These are phyloP conservation scores for Sylvia atricapilla DNA, from an alignment of 2,113 vertebrate genomes.

Conservation along the genomic window DNA sequence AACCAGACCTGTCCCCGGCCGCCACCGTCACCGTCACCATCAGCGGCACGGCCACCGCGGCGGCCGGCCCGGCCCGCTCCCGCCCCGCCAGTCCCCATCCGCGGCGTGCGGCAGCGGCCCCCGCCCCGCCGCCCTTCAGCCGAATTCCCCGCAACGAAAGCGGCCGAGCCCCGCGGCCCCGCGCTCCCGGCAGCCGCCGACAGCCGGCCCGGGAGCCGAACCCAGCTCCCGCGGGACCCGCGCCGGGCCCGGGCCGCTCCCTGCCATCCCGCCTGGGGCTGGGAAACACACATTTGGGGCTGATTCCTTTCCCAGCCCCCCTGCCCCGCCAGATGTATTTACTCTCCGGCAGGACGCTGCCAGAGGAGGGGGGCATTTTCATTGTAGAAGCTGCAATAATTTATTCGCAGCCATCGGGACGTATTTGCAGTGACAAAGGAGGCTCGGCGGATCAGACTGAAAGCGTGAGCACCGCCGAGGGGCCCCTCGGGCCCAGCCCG, in stretches of 20 bases:
- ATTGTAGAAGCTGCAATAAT: constrained; percentile 40
- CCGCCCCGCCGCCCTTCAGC: neutral
- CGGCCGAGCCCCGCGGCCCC: neutral
- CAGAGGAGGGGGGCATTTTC: constrained; percentile 17
- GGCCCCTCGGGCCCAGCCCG: neutral
- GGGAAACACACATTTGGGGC: neutral
- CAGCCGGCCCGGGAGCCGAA: neutral
- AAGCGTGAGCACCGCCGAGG: neutral
- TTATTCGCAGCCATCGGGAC: constrained; percentile 41
- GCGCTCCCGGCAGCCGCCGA: no score
- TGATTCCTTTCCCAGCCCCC: neutral
- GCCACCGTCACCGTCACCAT: neutral
- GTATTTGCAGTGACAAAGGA: constrained; percentile 63
- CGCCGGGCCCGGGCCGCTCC: neutral
- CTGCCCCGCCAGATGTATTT: neutral
- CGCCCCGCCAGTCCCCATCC: neutral
- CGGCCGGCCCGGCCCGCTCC: neutral
- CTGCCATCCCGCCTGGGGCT: neutral
- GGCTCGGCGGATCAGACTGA: neutral
- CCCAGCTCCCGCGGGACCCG: neutral
- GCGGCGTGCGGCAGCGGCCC: neutral
- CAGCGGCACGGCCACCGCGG: neutral
- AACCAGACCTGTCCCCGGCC: constrained; percentile 88
- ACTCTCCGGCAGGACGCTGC: neutral
- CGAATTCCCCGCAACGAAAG: neutral